Percentiles rank a stretch among this genome's conserved stretches.
Conservation (phyloP, 2,797 vertebrate genomes). For the Manis crassicaudata region DNA sequence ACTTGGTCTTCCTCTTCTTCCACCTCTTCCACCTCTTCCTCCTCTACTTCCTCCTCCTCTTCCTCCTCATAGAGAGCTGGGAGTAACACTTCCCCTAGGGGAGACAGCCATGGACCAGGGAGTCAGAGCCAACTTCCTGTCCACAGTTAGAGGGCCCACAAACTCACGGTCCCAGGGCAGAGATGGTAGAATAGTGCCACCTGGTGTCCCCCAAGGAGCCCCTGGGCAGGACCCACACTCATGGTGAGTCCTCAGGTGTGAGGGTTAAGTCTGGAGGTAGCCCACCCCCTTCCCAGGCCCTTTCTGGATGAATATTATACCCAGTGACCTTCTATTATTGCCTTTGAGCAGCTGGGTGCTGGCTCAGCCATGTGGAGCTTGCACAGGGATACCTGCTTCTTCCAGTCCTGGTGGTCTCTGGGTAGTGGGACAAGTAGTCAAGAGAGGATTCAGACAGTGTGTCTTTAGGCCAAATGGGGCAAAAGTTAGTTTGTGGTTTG, state of each 20-base stretch:
- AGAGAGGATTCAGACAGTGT: slow-evolving; percentile 1
- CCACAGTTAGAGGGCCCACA: neutral
- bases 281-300: neutral
- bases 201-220: slow-evolving; percentile 34
- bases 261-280: neutral
- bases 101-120: neutral
- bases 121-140: slow-evolving; percentile 1
- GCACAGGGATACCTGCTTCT: neutral
- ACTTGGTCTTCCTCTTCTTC: slow-evolving; percentile 70
- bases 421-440: neutral
- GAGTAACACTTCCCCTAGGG: slow-evolving; percentile 78
- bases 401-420: neutral
- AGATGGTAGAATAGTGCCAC: slow-evolving; percentile 32
- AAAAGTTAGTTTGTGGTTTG: neutral
- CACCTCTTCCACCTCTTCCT: slow-evolving; percentile 44
- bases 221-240: neutral
- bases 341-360: neutral
- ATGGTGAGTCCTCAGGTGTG: neutral
- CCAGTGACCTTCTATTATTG: neutral
- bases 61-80: slow-evolving; percentile 80
- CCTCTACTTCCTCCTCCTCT: slow-evolving; percentile 68
- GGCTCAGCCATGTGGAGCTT: neutral
- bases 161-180: neutral
- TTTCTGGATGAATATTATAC: neutral
- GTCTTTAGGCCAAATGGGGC: neutral